A percentile compares a stretch with the other conserved stretches of the same genome.
phyloP scores from a whole-genome alignment of 2,888 invertebrate species.

The Drosophila emarginata region DNA sequence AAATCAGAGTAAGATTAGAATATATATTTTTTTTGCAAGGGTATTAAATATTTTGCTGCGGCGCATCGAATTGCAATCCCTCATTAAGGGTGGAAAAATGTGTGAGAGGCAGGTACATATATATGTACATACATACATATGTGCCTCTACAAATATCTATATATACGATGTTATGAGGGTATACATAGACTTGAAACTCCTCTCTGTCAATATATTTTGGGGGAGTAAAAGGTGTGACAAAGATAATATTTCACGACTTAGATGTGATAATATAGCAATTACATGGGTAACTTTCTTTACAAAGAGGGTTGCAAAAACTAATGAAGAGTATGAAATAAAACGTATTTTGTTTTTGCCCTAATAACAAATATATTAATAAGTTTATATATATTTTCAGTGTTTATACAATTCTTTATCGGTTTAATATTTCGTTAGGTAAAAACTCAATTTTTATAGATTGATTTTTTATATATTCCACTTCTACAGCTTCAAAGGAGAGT shows the following conservation, averaged over 20 bases:
- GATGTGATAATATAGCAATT: constrained; percentile 54
- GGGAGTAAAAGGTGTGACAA: constrained; percentile 67
- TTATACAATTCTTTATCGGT: neutral
- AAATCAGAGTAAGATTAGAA: neutral
- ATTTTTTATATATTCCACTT: neutral
- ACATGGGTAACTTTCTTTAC: constrained; percentile 8
- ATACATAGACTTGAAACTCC: constrained; percentile 6
- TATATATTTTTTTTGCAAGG: neutral
- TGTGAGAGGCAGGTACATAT: constrained; percentile 24
- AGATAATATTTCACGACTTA: constrained; percentile 42
- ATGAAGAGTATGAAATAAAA: neutral
- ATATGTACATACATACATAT: too few species aligned
- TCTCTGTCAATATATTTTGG: constrained; percentile 21
- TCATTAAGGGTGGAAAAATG: constrained; percentile 71
- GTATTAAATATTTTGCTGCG: constrained; percentile 37
- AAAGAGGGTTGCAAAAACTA: neutral
- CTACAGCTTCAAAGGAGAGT: neutral
- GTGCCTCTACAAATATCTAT: constrained; percentile 7
- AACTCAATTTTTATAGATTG: neutral
- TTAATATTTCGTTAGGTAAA: neutral
- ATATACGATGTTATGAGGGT: constrained; percentile 34
- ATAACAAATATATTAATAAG: too few species aligned
- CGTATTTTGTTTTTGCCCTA: neutral
- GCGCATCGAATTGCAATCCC: constrained; percentile 68
- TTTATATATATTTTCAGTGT: too few species aligned